Conservation (phyloP, 2,888 invertebrate genomes). For the Julus scanicus region DNA sequence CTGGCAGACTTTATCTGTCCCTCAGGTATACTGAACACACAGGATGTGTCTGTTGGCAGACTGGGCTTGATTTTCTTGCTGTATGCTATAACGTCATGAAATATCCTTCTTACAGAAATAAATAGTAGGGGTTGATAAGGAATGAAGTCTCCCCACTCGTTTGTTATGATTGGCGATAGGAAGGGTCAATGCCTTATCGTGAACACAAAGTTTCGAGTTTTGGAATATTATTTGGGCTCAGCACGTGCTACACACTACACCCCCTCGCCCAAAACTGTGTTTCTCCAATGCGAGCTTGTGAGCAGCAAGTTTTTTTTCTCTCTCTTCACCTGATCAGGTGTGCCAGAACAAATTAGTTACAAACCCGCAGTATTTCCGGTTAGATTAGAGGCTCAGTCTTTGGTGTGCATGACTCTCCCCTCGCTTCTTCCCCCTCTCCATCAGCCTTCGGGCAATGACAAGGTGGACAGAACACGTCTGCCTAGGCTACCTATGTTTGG, state of each 20-base stretch:
- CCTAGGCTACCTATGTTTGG: neutral
- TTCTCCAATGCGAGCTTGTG: neutral
- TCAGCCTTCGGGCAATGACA: constrained; percentile 22
- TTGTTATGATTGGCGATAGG: neutral
- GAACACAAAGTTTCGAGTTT: neutral
- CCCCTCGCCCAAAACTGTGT: neutral
- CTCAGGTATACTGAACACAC: neutral
- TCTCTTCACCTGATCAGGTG: constrained; percentile 26
- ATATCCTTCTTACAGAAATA: neutral
- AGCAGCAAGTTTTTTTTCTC: neutral
- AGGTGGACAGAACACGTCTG: constrained; percentile 27
- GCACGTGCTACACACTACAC: neutral
- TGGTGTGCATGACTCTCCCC: constrained; percentile 27
- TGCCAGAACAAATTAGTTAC: constrained; percentile 39
- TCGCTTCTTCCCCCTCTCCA: neutral
- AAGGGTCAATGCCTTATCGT: constrained; percentile 14
- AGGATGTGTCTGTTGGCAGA: neutral
- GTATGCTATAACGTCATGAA: neutral
- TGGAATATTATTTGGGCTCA: neutral
- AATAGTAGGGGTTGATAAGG: neutral
- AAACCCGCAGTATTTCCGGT: constrained; percentile 28
- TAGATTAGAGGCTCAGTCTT: constrained; percentile 29
- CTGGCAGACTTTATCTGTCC: neutral
- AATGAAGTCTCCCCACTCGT: neutral
- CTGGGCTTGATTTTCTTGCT: neutral